A percentile compares a stretch with the other conserved stretches of the same genome.
These are phyloP conservation scores for Ailuropoda melanoleuca DNA, from an alignment of 2,113 vertebrate species.

Conservation along the genomic window DNA sequence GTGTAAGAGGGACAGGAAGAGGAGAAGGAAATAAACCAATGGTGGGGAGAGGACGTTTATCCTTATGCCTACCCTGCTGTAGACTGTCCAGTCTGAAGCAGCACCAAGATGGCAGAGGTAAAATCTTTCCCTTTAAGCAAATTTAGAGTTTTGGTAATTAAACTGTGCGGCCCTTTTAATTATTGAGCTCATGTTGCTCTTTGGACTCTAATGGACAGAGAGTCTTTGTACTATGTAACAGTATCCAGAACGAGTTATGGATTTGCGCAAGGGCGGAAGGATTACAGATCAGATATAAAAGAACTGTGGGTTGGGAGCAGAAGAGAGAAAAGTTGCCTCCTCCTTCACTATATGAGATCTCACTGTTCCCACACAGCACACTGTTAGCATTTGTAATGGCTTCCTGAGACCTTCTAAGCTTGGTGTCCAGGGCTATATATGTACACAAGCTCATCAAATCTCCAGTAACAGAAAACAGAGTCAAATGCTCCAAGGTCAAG, in stretches of 20 bases:
- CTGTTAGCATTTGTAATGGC: not conserved
- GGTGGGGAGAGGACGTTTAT: not conserved
- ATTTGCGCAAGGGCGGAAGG: not conserved
- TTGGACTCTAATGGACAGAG: not conserved
- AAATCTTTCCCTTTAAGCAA: not conserved
- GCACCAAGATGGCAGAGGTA: not conserved
- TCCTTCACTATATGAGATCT: not conserved
- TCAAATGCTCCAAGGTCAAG: not conserved
- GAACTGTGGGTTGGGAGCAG: not conserved
- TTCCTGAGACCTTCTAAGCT: not conserved
- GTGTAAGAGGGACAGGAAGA: not conserved
- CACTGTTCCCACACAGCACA: not conserved
- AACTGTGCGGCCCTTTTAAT: not conserved
- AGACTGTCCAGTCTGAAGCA: not conserved
- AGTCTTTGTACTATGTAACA: not conserved
- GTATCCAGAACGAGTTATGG: not conserved
- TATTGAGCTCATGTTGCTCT: not conserved
- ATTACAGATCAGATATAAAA: not conserved
- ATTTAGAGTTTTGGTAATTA: not conserved
- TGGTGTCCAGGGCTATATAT: not conserved
- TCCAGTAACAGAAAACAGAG: not conserved
- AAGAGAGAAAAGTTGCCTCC: not conserved
- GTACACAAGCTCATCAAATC: not conserved
- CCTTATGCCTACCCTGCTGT: fast-evolving
- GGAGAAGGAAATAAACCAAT: not conserved